Conservation (phyloP, 2,797 vertebrate species). For the Microctenopoma stevenorrisi region DNA sequence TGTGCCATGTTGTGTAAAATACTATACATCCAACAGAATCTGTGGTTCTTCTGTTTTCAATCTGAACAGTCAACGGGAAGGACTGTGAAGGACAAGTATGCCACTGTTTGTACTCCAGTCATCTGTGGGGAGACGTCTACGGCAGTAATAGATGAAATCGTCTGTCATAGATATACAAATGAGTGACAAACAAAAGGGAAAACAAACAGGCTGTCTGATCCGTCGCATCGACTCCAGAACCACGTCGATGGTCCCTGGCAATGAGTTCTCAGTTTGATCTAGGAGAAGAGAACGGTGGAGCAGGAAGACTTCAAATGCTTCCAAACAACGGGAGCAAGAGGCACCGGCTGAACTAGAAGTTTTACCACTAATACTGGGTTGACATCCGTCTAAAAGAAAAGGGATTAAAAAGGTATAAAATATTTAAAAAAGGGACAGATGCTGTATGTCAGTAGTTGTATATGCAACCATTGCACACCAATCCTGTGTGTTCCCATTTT, state of each 20-base stretch:
- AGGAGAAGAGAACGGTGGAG: too few species aligned
- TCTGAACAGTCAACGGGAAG: conserved; percentile 9
- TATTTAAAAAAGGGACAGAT: neutral
- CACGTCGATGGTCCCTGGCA: neutral
- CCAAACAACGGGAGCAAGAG: too few species aligned
- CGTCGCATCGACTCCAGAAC: neutral
- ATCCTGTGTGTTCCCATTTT: neutral
- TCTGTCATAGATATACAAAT: neutral
- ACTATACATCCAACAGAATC: conserved; percentile 10
- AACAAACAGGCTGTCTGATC: neutral
- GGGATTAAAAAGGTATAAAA: neutral
- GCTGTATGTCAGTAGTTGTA: neutral
- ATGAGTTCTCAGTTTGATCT: neutral
- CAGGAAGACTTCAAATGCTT: too few species aligned
- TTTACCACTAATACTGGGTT: neutral
- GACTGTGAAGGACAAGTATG: conserved; percentile 11
- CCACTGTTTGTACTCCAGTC: neutral
- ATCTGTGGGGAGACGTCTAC: neutral
- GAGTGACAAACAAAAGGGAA: neutral
- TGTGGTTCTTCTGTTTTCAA: conserved; percentile 17
- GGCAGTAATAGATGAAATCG: neutral
- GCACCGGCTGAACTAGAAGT: too few species aligned
- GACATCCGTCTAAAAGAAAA: neutral
- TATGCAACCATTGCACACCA: neutral
- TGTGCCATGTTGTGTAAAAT: conserved; percentile 11